Evolutionary conservation across 2,113 vertebrate genomes (phyloP).

Genomic region (Paradisaea rubra): DNA sequence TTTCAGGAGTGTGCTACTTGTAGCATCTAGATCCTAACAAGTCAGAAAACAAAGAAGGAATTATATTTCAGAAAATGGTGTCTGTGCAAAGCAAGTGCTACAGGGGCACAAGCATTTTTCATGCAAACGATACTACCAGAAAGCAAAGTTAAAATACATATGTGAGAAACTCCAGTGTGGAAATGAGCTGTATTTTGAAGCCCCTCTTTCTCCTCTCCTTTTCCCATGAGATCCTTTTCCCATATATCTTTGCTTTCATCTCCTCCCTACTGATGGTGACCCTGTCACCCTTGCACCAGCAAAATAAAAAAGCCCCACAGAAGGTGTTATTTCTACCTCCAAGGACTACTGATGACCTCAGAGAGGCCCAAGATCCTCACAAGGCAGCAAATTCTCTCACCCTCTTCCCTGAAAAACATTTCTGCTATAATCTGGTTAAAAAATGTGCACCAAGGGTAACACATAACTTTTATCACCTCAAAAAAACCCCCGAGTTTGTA

Average conservation of each 20-base stretch:
- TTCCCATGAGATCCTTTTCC: background rate
- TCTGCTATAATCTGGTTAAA: background rate
- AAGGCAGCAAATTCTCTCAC: background rate
- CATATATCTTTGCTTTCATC: background rate
- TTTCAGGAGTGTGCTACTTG: background rate
- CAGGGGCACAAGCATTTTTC: background rate
- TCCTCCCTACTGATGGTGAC: background rate
- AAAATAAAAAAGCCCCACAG: background rate
- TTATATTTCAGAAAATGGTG: background rate
- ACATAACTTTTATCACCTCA: background rate
- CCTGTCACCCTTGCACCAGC: background rate
- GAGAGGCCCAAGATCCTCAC: background rate
- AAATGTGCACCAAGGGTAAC: background rate
- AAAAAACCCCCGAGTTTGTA: background rate
- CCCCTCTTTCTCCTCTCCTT: background rate
- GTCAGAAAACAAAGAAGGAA: background rate
- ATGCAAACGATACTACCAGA: background rate
- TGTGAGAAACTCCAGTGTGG: background rate
- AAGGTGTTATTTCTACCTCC: background rate
- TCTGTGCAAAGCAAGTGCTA: background rate
- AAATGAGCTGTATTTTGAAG: background rate
- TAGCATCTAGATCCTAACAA: background rate
- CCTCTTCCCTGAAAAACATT: background rate
- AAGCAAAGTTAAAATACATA: background rate
- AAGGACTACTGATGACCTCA: background rate